Evolutionary conservation across 2,888 invertebrate genomes (phyloP).

Genomic region (Sicus ferrugineus): DNA sequence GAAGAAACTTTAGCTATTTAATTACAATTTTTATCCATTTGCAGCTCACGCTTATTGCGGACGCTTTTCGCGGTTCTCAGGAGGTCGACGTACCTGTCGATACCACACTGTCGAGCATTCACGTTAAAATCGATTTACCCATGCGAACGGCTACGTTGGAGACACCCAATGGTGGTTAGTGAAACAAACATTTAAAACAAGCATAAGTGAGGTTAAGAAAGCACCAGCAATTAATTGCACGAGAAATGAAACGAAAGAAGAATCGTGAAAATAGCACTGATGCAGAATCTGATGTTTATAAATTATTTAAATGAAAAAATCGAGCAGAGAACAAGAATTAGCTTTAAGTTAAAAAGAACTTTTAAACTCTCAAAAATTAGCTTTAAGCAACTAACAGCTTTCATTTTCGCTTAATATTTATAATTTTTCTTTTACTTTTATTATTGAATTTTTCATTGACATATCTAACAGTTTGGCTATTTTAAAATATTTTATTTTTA

Average conservation of each 20-base stretch:
- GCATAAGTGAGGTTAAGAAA: not conserved
- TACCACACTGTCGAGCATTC: slow-evolving; percentile 61
- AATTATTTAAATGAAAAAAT: too few species aligned
- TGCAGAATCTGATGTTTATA: too few species aligned
- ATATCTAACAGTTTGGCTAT: slow-evolving; percentile 3
- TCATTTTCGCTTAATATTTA: not conserved
- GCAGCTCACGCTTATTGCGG: slow-evolving; percentile 58
- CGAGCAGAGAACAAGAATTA: too few species aligned
- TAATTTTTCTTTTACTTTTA: not conserved
- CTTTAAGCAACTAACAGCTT: not conserved
- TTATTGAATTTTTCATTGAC: not conserved
- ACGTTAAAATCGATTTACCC: slow-evolving; percentile 61
- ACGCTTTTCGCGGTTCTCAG: slow-evolving; percentile 57
- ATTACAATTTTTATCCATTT: slow-evolving; percentile 24
- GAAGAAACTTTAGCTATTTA: too few species aligned
- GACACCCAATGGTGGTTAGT: slow-evolving; percentile 66
- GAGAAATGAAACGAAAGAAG: too few species aligned
- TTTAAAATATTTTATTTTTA: slow-evolving; percentile 12
- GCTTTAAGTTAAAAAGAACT: not conserved
- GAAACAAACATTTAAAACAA: slow-evolving; percentile 26
- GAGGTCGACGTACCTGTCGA: slow-evolving; percentile 61
- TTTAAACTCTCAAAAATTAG: slow-evolving; percentile 23
- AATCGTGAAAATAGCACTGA: too few species aligned
- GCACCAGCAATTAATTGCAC: slow-evolving; percentile 1
- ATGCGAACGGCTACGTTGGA: slow-evolving; percentile 60